Evolutionary conservation across 2,113 vertebrate species (phyloP).

Genomic region (Lota lota): DNA sequence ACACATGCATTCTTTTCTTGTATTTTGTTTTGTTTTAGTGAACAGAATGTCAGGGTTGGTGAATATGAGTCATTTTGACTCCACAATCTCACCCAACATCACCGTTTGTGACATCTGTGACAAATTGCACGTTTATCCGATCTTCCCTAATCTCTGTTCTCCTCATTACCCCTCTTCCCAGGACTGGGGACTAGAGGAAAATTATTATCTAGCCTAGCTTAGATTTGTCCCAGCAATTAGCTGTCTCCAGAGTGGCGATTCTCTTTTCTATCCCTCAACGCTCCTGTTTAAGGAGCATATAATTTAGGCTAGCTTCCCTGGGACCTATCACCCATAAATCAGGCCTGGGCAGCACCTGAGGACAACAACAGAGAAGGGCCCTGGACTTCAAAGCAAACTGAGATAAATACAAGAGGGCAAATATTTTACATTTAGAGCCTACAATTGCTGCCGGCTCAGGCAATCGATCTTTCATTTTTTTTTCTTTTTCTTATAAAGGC

Average conservation of each 20-base stretch:
- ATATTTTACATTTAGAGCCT: constrained; percentile 67
- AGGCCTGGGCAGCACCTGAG: constrained; percentile 66
- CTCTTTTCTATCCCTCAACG: constrained; percentile 27
- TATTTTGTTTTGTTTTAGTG: background rate
- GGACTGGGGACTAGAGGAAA: constrained; percentile 32
- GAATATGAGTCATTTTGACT: too few species aligned
- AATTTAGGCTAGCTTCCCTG: constrained; percentile 65
- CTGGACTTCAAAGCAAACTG: constrained; percentile 59
- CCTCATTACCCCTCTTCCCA: constrained; percentile 34
- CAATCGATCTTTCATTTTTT: constrained; percentile 32
- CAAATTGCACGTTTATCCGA: constrained; percentile 40
- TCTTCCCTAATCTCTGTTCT: constrained; percentile 14
- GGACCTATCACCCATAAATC: constrained; percentile 64
- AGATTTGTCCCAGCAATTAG: constrained; percentile 62
- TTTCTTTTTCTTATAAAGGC: background rate
- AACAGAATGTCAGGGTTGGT: background rate
- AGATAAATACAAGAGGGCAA: constrained; percentile 51
- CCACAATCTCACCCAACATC: too few species aligned
- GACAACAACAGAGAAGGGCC: constrained; percentile 51
- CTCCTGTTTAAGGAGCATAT: constrained; percentile 63
- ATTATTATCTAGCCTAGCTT: constrained; percentile 44
- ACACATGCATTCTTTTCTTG: background rate
- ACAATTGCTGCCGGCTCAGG: constrained; percentile 41
- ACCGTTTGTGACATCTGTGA: constrained; percentile 17
- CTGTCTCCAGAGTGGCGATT: constrained; percentile 53